Evolutionary conservation across 53 echinoderm and acorn worm genomes (phyloP), one percentile per base, ranked within the genome.

Genomic region (Crossaster papposus): DNA sequence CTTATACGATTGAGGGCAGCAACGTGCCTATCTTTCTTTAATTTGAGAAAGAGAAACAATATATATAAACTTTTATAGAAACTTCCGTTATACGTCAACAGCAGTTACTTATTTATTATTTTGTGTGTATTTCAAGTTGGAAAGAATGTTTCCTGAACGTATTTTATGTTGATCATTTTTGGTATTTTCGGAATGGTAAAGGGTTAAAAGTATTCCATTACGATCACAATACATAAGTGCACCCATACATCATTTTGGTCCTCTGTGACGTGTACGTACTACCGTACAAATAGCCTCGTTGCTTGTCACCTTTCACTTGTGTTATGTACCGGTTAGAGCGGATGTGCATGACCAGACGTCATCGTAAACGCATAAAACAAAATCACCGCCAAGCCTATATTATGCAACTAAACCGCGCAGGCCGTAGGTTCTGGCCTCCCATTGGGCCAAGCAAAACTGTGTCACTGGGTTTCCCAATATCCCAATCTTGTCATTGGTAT

Each of bases 291-390:
- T 82, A 82, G 81, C 31, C 58, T 50, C 51, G 72, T 54, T 71
- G 54, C 84, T 22, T 84, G 84, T 72, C 84, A 84, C 36, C 70
- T 36, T 44, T 72, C 84, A 72, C 84, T 84, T 51, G 33, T 30
- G 71, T 84, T 84, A 84, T 84, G 53, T 84, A 84, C 84, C 54
- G 28, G 38, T 24, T 22, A 23, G 26, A 50, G 1, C 52, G 44
- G 72, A 72, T 30, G 73, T 84, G 14, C 84, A 84, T 84, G 73
- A 54, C 72, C 84, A 84, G 53, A 84, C 84, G 73, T 84, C 84
- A 51, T 72, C 84, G 70, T 84, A 84, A 84, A 84, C 72, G 20
- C 72, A 51, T 84, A 72, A 72, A 51, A 79, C 51, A 2, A 30
- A n/a, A n/a, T n/a, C n/a, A n/a, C n/a, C 30, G 70, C 44, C 44